Base-by-base conservation (phyloP, 2,113 vertebrate species). In the Pao palembangensis region DNA sequence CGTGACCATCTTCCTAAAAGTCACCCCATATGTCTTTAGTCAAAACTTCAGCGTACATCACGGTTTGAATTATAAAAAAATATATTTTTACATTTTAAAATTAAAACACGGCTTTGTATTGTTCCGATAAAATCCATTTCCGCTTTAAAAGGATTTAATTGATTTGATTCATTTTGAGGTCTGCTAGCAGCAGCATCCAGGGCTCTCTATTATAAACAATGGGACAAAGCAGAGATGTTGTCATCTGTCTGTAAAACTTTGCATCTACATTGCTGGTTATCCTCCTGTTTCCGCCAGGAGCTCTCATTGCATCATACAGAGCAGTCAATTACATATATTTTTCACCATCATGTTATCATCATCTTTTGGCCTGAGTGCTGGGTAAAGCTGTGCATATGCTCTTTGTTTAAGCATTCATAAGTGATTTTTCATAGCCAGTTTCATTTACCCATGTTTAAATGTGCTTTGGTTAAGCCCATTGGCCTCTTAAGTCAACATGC, bases 401-500 rank as follows among this genome's bases (percentile, higher is more conserved):
- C 49, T 65, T 42, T 65, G 74, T 83, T 85, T 83, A 86, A 77
- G 71, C 84, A 66, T 83, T 71, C 81, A 85, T 87, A 89, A 88
- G 84, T 90, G 88, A 87, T 89, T 90, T 88, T 78, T 88, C 75
- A 76, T 87, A 73, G 67, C 64, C 21, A 57, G 80, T 87, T 83
- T 88, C 83, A 83, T 88, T 88, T 84, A 78, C 85, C 62, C 79
- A 31, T 87, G 85, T 87, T 87, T 87, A 86, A 90, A 85, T 87
- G 80, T 82, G 75, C 82, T 88, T 80, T 82, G 59, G 73, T 79
- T 86, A 88, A 90, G 86, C 88, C 77, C 82, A 88, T 91, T 86
- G 83, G 84, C 84, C 85, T 85, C 82, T 81, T 85, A 80, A 86
- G 87, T 89, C 87, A 88, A 88, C 89, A 87, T 79, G 81, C 84